Conservation (phyloP, 2,888 invertebrate genomes). For the Cheilosia impressa region DNA sequence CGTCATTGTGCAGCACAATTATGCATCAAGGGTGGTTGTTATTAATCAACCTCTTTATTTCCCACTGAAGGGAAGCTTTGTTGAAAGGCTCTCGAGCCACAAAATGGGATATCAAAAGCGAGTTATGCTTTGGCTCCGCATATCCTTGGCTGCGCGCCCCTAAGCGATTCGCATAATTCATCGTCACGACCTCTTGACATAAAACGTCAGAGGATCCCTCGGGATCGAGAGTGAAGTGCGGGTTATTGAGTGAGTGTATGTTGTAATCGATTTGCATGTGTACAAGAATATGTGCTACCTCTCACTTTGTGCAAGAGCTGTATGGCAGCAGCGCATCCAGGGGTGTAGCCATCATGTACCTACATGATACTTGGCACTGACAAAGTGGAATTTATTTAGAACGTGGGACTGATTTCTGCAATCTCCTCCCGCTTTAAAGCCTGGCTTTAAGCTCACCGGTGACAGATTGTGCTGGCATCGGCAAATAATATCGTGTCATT, state of each 20-base stretch:
- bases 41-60: conserved; percentile 72
- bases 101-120: conserved; percentile 52
- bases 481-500: conserved; percentile 44
- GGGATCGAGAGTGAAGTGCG: conserved; percentile 53
- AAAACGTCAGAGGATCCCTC: conserved; percentile 60
- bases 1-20: conserved; percentile 64
- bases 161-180: conserved; percentile 68
- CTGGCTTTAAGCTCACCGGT: not conserved
- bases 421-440: not conserved
- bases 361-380: conserved; percentile 2
- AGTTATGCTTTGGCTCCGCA: conserved; percentile 34
- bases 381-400: not conserved
- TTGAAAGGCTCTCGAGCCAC: conserved; percentile 30
- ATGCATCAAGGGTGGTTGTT: conserved; percentile 72
- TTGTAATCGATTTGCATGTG: conserved; percentile 67
- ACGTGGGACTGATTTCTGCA: not conserved
- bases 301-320: conserved; percentile 29
- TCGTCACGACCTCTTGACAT: conserved; percentile 72
- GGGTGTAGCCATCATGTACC: not conserved
- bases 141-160: conserved; percentile 39
- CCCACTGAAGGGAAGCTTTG: conserved; percentile 45
- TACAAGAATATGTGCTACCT: conserved; percentile 50
- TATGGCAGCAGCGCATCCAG: conserved; percentile 18
- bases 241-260: conserved; percentile 68
- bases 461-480: conserved; percentile 7